Conservation (phyloP, 2,888 invertebrate species). For the Heliconius sara region DNA sequence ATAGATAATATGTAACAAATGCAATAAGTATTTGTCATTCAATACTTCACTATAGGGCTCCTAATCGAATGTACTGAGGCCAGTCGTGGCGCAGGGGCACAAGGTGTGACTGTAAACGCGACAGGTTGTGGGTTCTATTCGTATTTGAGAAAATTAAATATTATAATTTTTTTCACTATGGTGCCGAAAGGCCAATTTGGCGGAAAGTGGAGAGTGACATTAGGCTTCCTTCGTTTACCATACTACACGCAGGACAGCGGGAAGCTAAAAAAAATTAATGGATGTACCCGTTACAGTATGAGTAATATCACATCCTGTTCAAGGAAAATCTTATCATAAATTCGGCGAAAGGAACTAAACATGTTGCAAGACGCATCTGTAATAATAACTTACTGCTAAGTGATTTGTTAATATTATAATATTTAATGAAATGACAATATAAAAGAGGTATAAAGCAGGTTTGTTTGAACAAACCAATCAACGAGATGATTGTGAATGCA, state of each 20-base stretch:
- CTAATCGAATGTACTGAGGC: constrained; percentile 9
- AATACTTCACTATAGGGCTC: constrained; percentile 19
- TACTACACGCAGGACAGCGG: too few relatives aligned
- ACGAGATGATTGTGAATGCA: neutral
- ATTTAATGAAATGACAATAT: neutral
- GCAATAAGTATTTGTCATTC: constrained; percentile 30
- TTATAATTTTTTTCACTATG: too few relatives aligned
- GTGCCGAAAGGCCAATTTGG: too few relatives aligned
- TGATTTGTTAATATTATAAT: constrained; percentile 8
- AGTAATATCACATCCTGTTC: constrained; percentile 17
- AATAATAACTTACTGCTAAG: neutral
- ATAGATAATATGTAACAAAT: constrained; percentile 24
- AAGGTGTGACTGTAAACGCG: too few relatives aligned
- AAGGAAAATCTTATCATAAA: constrained; percentile 17
- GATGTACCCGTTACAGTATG: neutral
- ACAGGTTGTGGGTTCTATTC: too few relatives aligned
- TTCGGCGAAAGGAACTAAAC: constrained; percentile 8
- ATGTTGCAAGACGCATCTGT: neutral
- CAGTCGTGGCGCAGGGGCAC: too few relatives aligned
- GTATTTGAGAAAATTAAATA: too few relatives aligned
- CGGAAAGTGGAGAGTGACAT: too few relatives aligned
- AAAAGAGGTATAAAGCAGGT: neutral
- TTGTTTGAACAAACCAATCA: neutral
- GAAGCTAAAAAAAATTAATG: too few relatives aligned
- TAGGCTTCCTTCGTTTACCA: too few relatives aligned